Percentiles rank a stretch among this genome's conserved stretches.
Conservation (phyloP, 1,140 invertebrate genomes). For the Heliothis subflexa region DNA sequence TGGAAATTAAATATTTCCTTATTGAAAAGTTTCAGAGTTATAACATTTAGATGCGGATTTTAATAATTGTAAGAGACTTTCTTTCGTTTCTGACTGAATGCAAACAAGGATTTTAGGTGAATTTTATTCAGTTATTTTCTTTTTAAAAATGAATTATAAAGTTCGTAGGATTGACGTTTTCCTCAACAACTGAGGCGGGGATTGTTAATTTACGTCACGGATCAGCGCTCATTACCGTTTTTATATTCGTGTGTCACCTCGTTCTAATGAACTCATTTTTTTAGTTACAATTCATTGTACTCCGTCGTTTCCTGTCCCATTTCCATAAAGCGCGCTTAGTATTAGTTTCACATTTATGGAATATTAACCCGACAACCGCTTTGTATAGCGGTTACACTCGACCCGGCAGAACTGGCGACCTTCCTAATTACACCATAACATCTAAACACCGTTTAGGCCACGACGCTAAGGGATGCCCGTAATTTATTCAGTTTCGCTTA, state of each 20-base stretch:
- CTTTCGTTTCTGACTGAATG: slow-evolving; percentile 53
- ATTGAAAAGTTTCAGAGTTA: slow-evolving; percentile 73
- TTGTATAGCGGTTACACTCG: slow-evolving; percentile 42
- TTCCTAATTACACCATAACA: slow-evolving; percentile 63
- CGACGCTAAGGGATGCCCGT: slow-evolving; percentile 56
- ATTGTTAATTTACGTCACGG: slow-evolving; percentile 29
- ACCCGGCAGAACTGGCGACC: slow-evolving; percentile 49
- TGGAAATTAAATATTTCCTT: slow-evolving; percentile 79
- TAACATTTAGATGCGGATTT: slow-evolving; percentile 64
- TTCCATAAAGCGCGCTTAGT: slow-evolving; percentile 36
- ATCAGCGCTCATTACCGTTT: slow-evolving; percentile 31
- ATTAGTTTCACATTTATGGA: slow-evolving; percentile 54
- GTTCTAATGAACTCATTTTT: slow-evolving; percentile 34
- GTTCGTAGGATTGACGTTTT: neutral
- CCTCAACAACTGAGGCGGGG: neutral
- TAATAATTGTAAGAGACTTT: slow-evolving; percentile 74
- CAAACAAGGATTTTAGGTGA: slow-evolving; percentile 52
- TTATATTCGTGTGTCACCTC: slow-evolving; percentile 25
- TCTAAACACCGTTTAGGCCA: slow-evolving; percentile 58
- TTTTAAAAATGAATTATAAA: slow-evolving; percentile 36
- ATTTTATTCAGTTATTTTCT: slow-evolving; percentile 54
- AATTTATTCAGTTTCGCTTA: slow-evolving; percentile 72
- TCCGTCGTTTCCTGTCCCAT: slow-evolving; percentile 45
- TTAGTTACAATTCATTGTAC: slow-evolving; percentile 38
- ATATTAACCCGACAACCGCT: slow-evolving; percentile 40